These are phyloP conservation scores for Helicoverpa armigera DNA, from an alignment of 1,140 invertebrate genomes.

Conservation along the genomic window DNA sequence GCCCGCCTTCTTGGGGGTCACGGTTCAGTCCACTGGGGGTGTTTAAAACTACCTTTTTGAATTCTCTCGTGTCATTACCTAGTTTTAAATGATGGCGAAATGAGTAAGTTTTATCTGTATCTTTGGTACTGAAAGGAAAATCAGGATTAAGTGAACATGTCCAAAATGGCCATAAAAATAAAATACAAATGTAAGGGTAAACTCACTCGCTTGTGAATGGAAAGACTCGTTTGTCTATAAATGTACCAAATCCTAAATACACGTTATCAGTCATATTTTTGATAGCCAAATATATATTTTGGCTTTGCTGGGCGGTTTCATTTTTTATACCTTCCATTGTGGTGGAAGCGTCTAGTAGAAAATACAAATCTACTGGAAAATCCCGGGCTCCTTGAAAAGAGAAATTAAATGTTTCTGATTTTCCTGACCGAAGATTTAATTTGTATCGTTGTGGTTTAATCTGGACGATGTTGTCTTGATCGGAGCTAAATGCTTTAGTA, in stretches of 20 bases:
- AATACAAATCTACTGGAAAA: constrained; percentile 96
- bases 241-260: constrained; percentile 94
- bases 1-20: constrained; percentile 92
- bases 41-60: constrained; percentile 87
- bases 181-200: constrained; percentile 62
- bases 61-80: constrained; percentile 89
- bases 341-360: constrained; percentile 94
- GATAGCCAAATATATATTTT: constrained; percentile 89
- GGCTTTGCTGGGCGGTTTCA: constrained; percentile 89
- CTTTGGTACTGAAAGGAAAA: constrained; percentile 89
- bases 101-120: constrained; percentile 93
- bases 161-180: neutral
- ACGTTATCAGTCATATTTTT: constrained; percentile 94
- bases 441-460: constrained; percentile 74
- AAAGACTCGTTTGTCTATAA: constrained; percentile 95
- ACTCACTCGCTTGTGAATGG: constrained; percentile 91
- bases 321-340: constrained; percentile 91
- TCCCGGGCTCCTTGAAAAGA: constrained; percentile 89
- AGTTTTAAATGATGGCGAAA: constrained; percentile 95
- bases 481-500: constrained; percentile 60
- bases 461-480: constrained; percentile 64
- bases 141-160: neutral
- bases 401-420: constrained; percentile 65
- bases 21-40: constrained; percentile 88
- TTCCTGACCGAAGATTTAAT: constrained; percentile 67